phyloP scores from a whole-genome alignment of 2,113 vertebrate genomes.

The Nanger granti region DNA sequence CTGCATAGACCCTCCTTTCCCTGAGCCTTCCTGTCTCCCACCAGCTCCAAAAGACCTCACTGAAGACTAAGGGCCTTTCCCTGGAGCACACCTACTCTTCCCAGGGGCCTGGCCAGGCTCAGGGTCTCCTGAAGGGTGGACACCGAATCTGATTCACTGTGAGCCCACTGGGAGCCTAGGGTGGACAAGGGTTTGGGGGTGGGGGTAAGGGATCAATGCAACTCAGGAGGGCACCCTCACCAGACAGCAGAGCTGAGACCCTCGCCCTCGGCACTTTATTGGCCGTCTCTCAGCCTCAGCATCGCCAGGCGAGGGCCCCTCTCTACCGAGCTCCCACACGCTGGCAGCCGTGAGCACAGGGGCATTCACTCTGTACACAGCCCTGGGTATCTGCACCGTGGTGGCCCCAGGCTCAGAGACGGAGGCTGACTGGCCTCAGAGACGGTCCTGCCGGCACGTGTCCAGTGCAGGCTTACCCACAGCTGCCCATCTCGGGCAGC shows the following conservation, averaged over 20 bases:
- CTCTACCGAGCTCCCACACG: background rate
- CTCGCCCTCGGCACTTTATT: rapidly evolving
- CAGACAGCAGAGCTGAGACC: background rate
- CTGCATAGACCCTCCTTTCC: rapidly evolving
- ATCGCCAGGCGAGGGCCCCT: rapidly evolving
- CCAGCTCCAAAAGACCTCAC: background rate
- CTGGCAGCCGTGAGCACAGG: rapidly evolving
- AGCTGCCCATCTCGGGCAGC: rapidly evolving
- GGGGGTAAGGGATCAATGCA: rapidly evolving
- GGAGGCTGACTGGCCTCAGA: background rate
- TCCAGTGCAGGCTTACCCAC: rapidly evolving
- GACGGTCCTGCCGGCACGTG: rapidly evolving
- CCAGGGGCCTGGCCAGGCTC: background rate
- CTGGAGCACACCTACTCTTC: rapidly evolving
- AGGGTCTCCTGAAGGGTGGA: background rate
- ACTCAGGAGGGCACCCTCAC: rapidly evolving
- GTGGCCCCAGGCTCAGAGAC: background rate
- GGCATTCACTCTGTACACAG: rapidly evolving
- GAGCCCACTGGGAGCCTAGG: background rate
- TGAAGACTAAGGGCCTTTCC: background rate
- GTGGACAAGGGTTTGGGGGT: rapidly evolving
- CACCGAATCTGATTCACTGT: rapidly evolving
- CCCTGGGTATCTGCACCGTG: rapidly evolving
- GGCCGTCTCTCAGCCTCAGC: background rate
- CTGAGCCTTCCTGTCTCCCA: rapidly evolving